Evolutionary conservation across 2,113 vertebrate genomes (phyloP).

Genomic region (Chamaetylas fuelleborni): DNA sequence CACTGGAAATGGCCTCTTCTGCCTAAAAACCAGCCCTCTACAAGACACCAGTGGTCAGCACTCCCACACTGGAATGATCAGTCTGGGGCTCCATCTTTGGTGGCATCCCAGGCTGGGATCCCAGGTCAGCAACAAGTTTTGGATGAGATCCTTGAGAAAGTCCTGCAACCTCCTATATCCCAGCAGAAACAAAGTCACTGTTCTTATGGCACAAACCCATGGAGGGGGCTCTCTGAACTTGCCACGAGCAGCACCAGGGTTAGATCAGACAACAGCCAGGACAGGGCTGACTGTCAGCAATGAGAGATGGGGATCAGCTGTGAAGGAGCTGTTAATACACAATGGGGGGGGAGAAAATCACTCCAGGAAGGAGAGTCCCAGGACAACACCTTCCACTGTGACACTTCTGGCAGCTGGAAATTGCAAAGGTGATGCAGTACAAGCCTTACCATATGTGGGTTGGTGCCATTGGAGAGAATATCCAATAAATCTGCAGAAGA

Average conservation of each 20-base stretch:
- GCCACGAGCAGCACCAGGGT: background rate
- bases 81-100: background rate
- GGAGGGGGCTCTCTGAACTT: background rate
- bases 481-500: constrained; percentile 95
- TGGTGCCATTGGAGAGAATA: constrained; percentile 92
- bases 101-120: background rate
- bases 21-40: background rate
- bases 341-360: background rate
- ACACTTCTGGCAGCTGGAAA: background rate
- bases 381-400: background rate
- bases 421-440: background rate
- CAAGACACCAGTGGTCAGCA: background rate
- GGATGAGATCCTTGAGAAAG: background rate
- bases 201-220: background rate
- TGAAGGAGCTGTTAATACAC: background rate
- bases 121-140: background rate
- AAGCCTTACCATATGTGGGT: constrained; percentile 79
- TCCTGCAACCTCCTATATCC: background rate
- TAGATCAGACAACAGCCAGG: background rate
- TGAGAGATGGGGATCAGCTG: background rate
- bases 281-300: background rate
- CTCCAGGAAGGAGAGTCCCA: background rate
- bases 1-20: background rate
- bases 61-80: background rate
- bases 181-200: background rate